Base-by-base conservation (phyloP, 2,888 invertebrate species). In the Colletes collaris region DNA sequence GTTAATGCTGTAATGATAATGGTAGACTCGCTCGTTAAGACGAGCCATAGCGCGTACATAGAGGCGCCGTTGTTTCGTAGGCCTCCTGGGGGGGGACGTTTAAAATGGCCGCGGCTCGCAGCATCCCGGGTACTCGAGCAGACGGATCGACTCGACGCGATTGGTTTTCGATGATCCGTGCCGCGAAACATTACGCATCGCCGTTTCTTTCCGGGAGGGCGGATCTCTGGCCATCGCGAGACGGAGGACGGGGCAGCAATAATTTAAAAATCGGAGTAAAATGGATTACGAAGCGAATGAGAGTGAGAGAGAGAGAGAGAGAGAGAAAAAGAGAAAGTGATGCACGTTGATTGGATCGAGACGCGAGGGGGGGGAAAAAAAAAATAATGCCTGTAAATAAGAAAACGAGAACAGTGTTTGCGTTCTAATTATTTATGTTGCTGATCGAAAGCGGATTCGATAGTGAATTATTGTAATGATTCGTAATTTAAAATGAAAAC, bases 371-470 rank as follows among this genome's bases (percentile, higher is more conserved):
- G 56, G 69, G n/a, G n/a, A n/a, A n/a, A n/a, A 69, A 63, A 13
- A n/a, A 27, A 46, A n/a, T 40, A 55, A 86, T 62, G 67, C 83
- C 85, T 91, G 91, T 91, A 91, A 89, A 91, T 91, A 91, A 86
- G 44, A 71, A n/a, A 19, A 35, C 50, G 60, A 50, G 46, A 53
- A 67, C 85, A 88, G 88, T 89, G 90, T 90, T 16, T 89, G 88
- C 88, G 88, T 91, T 91, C 90, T 75, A 66, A 72, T 90, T 91
- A 92, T 91, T 92, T 91, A 91, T 92, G 89, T 92, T 91, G 88
- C 89, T 88, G 87, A 86, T 86, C 81, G 88, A 86, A 82, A 83
- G 87, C 86, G 87, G 85, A 88, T 56, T 76, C 69, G 88, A 86
- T 90, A 90, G 89, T 87, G 85, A 89, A 86, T 85, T 90, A 89